Evolutionary conservation across 2,797 vertebrate species (phyloP), one percentile per base, ranked within the genome.

Genomic region (Poeciliopsis paucimaculata): DNA sequence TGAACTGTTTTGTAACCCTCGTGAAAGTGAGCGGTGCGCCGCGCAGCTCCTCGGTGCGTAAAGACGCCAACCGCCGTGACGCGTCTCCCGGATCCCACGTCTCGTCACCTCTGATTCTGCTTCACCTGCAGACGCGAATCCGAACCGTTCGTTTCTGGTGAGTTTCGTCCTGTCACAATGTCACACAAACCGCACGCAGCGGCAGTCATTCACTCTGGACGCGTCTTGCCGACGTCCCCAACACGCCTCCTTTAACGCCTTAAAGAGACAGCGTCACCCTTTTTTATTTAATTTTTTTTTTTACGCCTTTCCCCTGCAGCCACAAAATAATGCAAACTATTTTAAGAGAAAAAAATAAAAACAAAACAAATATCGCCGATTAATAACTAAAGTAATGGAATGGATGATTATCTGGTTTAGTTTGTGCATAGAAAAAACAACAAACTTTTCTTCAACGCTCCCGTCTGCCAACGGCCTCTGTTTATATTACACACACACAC

Each of bases 181-280:
- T 94, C 90, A 93, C 84, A 80, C 3, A 84, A 34, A 75, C 79
- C 74, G 77, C 78, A 72, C 60, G 57, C 72, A 31, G 78, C 68
- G 74, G 62, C 82, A 82, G 90, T 90, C 87, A 88, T 85, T 90
- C 90, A 82, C 84, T 84, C 26, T 20, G 77, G 72, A 86, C 87
- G 85, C 77, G 31, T 8, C 80, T 60, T 41, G 8, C 31, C 80
- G 15, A 91, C 91, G 91, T 88, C 26, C 51, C 43, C 20, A 1
- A 55, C 85, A 92, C 94, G 90, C 93, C 93, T 80, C 90, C 90
- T 64, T 2, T 28, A 0, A 86, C 82, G 85, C 36, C 74, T 94
- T 94, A 93, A 94, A 94, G 94, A 57, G 85, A 89, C 91, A 94
- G 91, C 18, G 87, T 82, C 82, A 51, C 64, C 15, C 31, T 34